Conservation (phyloP, 2,888 invertebrate species). For the Xanthorhoe designata region DNA sequence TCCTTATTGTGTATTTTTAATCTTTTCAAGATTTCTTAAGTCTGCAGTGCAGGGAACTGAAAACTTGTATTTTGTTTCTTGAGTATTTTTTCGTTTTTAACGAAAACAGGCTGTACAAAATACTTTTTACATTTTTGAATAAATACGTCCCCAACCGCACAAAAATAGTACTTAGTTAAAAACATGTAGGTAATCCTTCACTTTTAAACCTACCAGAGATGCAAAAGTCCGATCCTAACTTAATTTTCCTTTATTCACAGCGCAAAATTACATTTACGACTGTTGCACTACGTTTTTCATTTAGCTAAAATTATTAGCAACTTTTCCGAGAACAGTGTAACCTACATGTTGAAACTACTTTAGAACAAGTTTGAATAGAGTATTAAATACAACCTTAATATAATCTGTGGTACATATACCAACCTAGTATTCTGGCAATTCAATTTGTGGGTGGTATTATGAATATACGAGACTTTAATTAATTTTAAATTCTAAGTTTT, state of each 20-base stretch:
- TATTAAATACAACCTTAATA: neutral
- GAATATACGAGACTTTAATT: no score
- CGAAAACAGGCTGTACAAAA: no score
- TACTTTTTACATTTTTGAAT: no score
- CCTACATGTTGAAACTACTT: neutral
- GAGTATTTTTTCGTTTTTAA: no score
- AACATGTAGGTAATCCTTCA: neutral
- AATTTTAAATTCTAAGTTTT: no score
- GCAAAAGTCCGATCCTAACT: constrained; percentile 31
- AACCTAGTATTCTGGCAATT: no score
- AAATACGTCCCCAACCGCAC: neutral
- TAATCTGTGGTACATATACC: no score
- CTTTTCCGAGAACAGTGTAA: constrained; percentile 14
- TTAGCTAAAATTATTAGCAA: constrained; percentile 43
- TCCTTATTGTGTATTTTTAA: no score
- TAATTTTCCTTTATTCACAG: constrained; percentile 46
- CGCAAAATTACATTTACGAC: constrained; percentile 39
- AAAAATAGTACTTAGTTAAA: neutral
- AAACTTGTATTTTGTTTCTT: no score
- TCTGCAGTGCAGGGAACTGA: no score
- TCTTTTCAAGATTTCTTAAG: no score
- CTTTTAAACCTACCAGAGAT: constrained; percentile 20
- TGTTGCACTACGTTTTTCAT: constrained; percentile 39
- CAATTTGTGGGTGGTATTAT: no score
- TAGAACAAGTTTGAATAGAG: neutral